Conservation (phyloP, 2,113 vertebrate genomes). For the Procavia capensis region DNA sequence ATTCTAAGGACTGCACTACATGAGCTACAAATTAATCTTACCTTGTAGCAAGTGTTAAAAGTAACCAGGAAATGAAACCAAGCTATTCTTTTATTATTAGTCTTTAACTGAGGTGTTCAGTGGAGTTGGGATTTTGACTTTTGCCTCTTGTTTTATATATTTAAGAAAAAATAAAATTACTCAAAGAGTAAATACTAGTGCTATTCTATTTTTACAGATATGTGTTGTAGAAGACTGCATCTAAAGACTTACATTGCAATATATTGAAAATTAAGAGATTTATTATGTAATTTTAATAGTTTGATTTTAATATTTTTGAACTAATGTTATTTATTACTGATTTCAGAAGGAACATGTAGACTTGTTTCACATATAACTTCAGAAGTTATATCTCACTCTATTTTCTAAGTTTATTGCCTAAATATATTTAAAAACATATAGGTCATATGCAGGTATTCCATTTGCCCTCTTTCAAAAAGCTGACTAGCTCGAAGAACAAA, state of each 20-base stretch:
- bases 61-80: not conserved
- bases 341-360: not conserved
- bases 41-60: conserved; percentile 4
- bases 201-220: not conserved
- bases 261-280: not conserved
- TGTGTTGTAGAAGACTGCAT: not conserved
- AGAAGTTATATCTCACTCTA: not conserved
- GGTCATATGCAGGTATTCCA: not conserved
- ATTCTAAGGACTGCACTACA: conserved; percentile 15
- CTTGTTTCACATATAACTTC: not conserved
- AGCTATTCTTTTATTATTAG: not conserved
- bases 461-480: not conserved
- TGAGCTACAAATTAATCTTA: conserved; percentile 41
- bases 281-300: not conserved
- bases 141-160: not conserved
- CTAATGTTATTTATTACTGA: not conserved
- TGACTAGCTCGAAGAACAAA: not conserved
- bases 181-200: not conserved
- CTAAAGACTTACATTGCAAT: not conserved
- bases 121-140: not conserved
- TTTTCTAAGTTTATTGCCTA: not conserved
- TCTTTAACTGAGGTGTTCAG: not conserved
- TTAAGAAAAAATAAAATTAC: conserved; percentile 6
- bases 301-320: not conserved
- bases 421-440: not conserved